These are phyloP conservation scores for Acholoe squamosa DNA, from an alignment of 2,888 invertebrate species.

Conservation along the genomic window DNA sequence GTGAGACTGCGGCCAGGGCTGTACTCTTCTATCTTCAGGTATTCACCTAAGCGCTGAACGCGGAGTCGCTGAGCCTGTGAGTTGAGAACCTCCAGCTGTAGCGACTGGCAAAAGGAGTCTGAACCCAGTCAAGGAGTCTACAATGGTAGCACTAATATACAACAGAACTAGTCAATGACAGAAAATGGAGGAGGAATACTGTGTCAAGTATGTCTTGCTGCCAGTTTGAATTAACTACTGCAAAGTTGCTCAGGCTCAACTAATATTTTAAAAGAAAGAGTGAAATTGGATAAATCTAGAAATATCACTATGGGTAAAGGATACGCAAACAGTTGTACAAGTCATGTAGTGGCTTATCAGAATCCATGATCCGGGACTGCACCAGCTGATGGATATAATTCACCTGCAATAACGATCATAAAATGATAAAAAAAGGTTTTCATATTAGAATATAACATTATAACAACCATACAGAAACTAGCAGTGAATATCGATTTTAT, in stretches of 20 bases:
- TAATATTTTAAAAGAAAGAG: not conserved
- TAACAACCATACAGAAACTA: too few species aligned
- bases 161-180: not conserved
- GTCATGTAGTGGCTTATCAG: slow-evolving; percentile 90
- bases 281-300: not conserved
- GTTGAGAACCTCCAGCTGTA: slow-evolving; percentile 92
- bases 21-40: slow-evolving; percentile 89
- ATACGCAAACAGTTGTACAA: slow-evolving; percentile 91
- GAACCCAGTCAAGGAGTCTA: slow-evolving; percentile 66
- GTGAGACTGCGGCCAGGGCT: slow-evolving; percentile 93
- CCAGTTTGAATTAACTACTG: too few species aligned
- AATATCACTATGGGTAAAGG: slow-evolving; percentile 78
- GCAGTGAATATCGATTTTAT: too few species aligned
- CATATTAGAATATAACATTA: too few species aligned
- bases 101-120: slow-evolving; percentile 93
- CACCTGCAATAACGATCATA: slow-evolving; percentile 83
- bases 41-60: slow-evolving; percentile 91
- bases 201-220: too few species aligned
- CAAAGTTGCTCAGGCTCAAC: not conserved
- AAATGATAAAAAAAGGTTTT: too few species aligned
- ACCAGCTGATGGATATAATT: slow-evolving; percentile 95
- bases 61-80: slow-evolving; percentile 90
- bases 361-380: slow-evolving; percentile 93
- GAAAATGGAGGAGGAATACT: not conserved
- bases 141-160: not conserved